These are phyloP conservation scores for Troilus luridus DNA, from an alignment of 2,888 invertebrate genomes.

Conservation along the genomic window DNA sequence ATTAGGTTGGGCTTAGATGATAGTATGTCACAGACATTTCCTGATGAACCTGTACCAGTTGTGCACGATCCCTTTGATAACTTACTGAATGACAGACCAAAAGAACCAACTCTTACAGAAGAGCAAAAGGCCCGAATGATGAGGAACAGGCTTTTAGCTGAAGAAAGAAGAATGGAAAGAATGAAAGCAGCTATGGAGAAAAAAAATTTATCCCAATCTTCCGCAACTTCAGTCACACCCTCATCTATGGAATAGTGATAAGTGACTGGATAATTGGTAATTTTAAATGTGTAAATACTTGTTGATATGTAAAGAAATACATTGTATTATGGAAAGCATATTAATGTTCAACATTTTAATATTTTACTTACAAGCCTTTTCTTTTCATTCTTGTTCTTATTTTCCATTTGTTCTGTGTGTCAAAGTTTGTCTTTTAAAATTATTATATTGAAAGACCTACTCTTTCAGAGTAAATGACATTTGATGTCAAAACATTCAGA, in stretches of 20 bases:
- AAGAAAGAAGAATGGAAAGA: constrained; percentile 76
- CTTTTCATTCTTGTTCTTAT: not conserved
- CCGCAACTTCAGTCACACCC: not conserved
- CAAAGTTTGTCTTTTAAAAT: not conserved
- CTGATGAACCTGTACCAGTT: constrained; percentile 69
- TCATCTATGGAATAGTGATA: not conserved
- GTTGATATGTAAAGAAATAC: not conserved
- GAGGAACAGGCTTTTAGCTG: constrained; percentile 77
- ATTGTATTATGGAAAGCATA: not conserved
- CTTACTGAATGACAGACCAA: constrained; percentile 51
- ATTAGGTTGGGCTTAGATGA: constrained; percentile 76
- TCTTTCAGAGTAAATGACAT: not conserved
- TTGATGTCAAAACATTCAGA: not conserved
- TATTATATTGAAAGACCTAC: not conserved
- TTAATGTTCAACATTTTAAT: not conserved
- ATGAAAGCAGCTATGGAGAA: constrained; percentile 67
- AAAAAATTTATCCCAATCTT: not conserved
- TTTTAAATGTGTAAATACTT: not conserved
- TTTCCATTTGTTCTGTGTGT: not conserved
- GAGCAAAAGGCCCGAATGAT: constrained; percentile 80
- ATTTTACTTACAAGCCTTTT: not conserved
- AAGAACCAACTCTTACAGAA: constrained; percentile 70
- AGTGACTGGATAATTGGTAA: not conserved
- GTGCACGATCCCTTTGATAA: constrained; percentile 64
- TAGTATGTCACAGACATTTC: constrained; percentile 67